These are phyloP conservation scores for Drosophila silvestris DNA, from an alignment of 2,888 invertebrate species.

Conservation along the genomic window DNA sequence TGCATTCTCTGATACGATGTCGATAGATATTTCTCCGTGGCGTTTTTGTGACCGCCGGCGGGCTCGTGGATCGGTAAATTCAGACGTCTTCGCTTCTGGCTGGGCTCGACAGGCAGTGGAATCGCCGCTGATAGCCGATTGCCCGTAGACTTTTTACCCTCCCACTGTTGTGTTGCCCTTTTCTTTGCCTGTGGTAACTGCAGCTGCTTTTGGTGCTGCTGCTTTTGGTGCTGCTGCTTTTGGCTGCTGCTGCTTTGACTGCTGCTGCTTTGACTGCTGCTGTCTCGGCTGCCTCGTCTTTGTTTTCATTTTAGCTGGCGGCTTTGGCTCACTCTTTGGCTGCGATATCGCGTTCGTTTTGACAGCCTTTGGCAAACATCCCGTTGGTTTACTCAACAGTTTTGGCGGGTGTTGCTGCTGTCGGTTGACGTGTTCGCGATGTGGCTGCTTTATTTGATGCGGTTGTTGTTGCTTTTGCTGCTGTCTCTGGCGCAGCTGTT, in stretches of 20 bases:
- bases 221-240: background rate
- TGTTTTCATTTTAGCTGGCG: background rate
- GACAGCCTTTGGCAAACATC: background rate
- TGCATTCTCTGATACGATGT: conserved; percentile 16
- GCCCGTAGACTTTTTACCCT: background rate
- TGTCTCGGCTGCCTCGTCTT: background rate
- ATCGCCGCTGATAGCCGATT: background rate
- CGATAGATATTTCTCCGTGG: background rate
- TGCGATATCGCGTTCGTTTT: background rate
- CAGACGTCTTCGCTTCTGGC: conserved; percentile 2
- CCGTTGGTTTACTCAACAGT: background rate
- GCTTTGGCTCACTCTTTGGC: background rate
- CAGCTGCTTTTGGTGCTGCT: background rate
- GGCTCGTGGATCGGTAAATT: background rate
- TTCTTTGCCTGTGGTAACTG: background rate
- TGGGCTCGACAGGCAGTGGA: background rate
- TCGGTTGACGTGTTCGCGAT: background rate
- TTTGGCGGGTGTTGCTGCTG: background rate
- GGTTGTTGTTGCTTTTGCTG: background rate
- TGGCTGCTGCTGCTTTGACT: too few species aligned
- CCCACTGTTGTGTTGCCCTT: background rate
- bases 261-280: background rate
- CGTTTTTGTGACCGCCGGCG: background rate
- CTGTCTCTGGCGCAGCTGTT: conserved; percentile 1
- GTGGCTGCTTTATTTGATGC: background rate